These are phyloP conservation scores for Nothoprocta perdicaria DNA, from an alignment of 2,113 vertebrate species.

Conservation along the genomic window DNA sequence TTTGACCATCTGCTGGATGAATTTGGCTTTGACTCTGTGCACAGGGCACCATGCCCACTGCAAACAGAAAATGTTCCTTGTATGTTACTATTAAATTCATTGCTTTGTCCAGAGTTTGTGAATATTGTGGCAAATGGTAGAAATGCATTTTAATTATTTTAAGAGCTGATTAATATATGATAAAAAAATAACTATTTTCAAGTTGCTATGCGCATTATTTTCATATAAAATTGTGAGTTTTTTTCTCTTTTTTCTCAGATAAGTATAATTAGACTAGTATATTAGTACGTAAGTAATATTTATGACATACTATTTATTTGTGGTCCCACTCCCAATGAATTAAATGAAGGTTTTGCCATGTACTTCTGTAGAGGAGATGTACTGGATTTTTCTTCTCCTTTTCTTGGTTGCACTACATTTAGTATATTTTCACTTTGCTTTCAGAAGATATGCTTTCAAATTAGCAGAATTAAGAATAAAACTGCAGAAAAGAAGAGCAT, in stretches of 20 bases:
- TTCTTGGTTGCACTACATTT: not conserved
- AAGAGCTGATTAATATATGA: not conserved
- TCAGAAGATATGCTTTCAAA: not conserved
- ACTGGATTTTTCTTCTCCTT: not conserved
- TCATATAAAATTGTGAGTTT: not conserved
- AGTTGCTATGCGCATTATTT: not conserved
- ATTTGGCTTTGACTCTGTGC: not conserved
- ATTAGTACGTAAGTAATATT: not conserved
- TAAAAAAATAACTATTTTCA: not conserved
- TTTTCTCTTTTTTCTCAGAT: not conserved
- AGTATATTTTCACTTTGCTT: not conserved
- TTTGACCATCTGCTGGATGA: not conserved
- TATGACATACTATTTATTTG: constrained; percentile 44
- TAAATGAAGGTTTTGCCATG: not conserved
- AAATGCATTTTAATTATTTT: not conserved
- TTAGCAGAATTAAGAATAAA: not conserved
- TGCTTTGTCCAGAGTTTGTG: not conserved
- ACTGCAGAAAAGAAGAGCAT: not conserved
- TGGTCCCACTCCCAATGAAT: not conserved
- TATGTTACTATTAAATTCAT: not conserved
- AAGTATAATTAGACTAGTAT: not conserved
- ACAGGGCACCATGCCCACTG: not conserved
- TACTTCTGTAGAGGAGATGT: not conserved
- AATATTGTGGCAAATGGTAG: not conserved
- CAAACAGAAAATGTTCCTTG: not conserved